These are phyloP conservation scores for Neodontobutis hainanensis DNA, from an alignment of 2,113 vertebrate species.

Conservation along the genomic window DNA sequence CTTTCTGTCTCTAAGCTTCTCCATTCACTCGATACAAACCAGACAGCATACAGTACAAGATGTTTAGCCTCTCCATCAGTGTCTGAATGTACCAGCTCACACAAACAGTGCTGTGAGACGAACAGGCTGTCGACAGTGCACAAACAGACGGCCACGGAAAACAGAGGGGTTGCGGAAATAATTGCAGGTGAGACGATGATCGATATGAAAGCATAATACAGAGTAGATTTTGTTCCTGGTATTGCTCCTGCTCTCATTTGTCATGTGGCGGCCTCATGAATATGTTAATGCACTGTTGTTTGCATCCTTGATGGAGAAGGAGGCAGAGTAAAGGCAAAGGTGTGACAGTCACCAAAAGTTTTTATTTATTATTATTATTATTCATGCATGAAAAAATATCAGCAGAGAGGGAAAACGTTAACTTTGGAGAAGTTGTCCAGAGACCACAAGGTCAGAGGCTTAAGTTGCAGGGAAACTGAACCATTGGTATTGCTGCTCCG, in stretches of 20 bases:
- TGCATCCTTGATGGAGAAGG: conserved; percentile 39
- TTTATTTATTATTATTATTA: too few species aligned
- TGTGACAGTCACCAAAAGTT: conserved; percentile 7
- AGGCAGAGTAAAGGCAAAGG: neutral
- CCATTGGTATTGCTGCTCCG: neutral
- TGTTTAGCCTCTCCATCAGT: conserved; percentile 41
- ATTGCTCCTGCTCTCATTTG: conserved; percentile 32
- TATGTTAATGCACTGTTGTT: conserved; percentile 59
- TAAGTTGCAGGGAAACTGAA: conserved; percentile 9
- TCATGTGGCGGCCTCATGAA: conserved; percentile 42
- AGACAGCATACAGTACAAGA: conserved; percentile 6
- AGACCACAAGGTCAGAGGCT: conserved; percentile 17
- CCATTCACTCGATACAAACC: conserved; percentile 8
- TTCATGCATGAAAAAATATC: conserved; percentile 16
- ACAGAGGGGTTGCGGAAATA: conserved; percentile 29
- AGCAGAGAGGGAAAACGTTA: neutral
- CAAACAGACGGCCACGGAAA: conserved; percentile 1
- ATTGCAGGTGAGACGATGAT: conserved; percentile 47
- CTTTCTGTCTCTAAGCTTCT: conserved; percentile 17
- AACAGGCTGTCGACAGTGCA: conserved; percentile 25
- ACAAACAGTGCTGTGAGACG: conserved; percentile 7
- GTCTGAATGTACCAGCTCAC: conserved; percentile 2
- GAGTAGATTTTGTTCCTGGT: conserved; percentile 34
- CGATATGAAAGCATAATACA: conserved; percentile 45
- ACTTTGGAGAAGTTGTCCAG: neutral